Base-by-base conservation (phyloP, 2,113 vertebrate genomes). In the Malurus alboscapulatus region DNA sequence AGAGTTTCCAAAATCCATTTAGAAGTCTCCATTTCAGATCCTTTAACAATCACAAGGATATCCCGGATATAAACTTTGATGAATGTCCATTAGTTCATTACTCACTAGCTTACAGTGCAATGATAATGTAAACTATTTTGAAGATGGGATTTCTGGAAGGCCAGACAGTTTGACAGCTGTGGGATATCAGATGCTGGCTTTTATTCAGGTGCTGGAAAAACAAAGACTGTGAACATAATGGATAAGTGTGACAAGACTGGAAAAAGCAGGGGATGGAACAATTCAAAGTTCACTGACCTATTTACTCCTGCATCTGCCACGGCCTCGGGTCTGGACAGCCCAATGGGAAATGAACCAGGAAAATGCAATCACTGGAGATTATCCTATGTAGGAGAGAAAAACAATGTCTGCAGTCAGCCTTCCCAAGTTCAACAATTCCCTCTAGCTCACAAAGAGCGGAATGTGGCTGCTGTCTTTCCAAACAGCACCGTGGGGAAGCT, bases 351-450 rank as follows among this genome's bases (percentile, higher is more conserved):
- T 66, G 79, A 67, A 92, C 55, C 84, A 88, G 91, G 85, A 92
- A 93, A 95, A 86, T 59, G 61, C n/a, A 92, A 86, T 88, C 85
- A 71, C 73, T 53, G 68, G 53, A 89, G 93, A 95, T 96, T 95
- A 93, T 55, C 74, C 90, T 24, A 6, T 16, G 29, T 10, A 86
- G 67, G 47, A 90, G 78, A 88, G 61, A 92, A 75, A 81, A 65
- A 27, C 45, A 47, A 40, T 7, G 48, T 34, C 79, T 91, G 55
- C 17, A 85, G 51, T n/a, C 84, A 30, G 71, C 30, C 2, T 57
- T 81, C 65, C 91, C 67, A 61, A 74, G 68, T 42, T 85, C 75
- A 83, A 29, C 32, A 61, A 77, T 92, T 76, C 50, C 84, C 82
- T 90, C 62, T 54, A 69, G 62, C 75, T 93, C 85, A 50, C 74